Percentiles rank a stretch among this genome's conserved stretches.
phyloP scores from a whole-genome alignment of 2,888 invertebrate species.

The Drosophila buzzatii region DNA sequence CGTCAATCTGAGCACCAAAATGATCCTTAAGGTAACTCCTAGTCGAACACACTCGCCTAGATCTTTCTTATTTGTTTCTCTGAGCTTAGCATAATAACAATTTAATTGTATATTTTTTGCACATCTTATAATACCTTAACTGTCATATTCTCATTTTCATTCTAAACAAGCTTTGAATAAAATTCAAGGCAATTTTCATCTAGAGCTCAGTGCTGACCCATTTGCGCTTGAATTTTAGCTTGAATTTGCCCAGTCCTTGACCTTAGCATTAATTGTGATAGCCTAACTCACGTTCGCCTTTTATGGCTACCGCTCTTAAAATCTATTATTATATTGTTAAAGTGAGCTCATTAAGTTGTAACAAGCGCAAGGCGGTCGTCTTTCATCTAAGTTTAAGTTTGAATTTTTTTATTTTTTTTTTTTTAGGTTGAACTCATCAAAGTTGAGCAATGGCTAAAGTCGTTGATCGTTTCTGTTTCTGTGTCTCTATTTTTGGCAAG shows the following conservation, averaged over 20 bases:
- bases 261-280: constrained; percentile 39
- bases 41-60: not conserved
- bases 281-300: constrained; percentile 46
- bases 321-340: constrained; percentile 58
- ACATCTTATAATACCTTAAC: not conserved
- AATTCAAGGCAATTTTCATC: constrained; percentile 33
- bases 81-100: not conserved
- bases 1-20: not conserved
- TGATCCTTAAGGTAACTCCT: not conserved
- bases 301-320: constrained; percentile 59
- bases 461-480: constrained; percentile 40
- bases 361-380: constrained; percentile 41
- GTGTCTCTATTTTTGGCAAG: constrained; percentile 32
- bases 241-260: constrained; percentile 64
- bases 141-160: constrained; percentile 1
- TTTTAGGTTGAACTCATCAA: constrained; percentile 62
- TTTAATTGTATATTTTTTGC: not conserved
- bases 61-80: not conserved
- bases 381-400: constrained; percentile 42
- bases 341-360: constrained; percentile 61
- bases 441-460: constrained; percentile 48
- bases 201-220: constrained; percentile 50
- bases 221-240: constrained; percentile 43
- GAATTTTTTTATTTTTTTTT: constrained; percentile 17
- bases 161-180: constrained; percentile 2